Percentiles rank a stretch among this genome's conserved stretches.
Conservation (phyloP, 2,113 vertebrate genomes). For the Nycticryphes semicollaris region DNA sequence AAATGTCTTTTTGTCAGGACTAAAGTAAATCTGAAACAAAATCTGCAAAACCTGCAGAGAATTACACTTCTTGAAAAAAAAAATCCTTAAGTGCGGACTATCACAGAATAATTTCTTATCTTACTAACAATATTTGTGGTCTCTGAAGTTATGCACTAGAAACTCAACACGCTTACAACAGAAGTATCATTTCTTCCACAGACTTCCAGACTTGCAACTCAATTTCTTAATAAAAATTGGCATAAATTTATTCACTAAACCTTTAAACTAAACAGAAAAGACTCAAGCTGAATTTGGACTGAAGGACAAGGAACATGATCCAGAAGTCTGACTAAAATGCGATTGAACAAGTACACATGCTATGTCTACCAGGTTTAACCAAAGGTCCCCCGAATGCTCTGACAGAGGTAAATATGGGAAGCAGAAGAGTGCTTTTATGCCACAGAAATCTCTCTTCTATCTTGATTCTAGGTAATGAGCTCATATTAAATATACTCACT, state of each 20-base stretch:
- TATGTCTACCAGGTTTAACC: background rate
- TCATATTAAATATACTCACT: background rate
- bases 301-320: background rate
- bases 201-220: background rate
- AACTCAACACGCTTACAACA: background rate
- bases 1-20: background rate
- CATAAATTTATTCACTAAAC: background rate
- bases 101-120: background rate
- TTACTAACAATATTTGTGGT: background rate
- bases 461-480: background rate
- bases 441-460: background rate
- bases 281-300: background rate
- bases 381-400: rapidly evolving
- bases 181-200: background rate
- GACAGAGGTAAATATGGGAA: background rate
- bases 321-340: background rate
- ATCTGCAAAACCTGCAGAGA: background rate
- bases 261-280: background rate
- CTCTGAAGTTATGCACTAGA: background rate
- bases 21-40: background rate
- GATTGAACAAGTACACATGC: background rate
- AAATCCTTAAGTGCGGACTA: background rate
- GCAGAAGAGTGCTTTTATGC: background rate
- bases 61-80: background rate
- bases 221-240: background rate